Evolutionary conservation across 2,888 invertebrate genomes (phyloP).

Genomic region (Uropetala carovei): DNA sequence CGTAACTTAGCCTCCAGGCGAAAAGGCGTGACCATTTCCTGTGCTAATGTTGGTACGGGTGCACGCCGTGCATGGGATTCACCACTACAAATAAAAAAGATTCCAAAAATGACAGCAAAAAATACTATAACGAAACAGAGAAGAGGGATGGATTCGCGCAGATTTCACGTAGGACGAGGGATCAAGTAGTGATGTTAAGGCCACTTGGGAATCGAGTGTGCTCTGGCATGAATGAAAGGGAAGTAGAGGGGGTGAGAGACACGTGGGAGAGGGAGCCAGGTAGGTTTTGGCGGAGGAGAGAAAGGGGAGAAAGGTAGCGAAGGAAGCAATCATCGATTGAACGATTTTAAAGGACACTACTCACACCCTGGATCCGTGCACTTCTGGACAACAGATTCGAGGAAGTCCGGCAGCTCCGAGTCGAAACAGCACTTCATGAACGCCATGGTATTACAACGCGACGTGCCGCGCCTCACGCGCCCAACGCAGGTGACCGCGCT

Average conservation of each 20-base stretch:
- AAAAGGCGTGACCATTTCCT: constrained; percentile 6
- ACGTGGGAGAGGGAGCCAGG: background rate
- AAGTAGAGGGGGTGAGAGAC: background rate
- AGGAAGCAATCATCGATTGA: background rate
- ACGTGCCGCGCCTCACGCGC: background rate
- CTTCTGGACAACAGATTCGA: constrained; percentile 86
- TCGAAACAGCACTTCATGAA: constrained; percentile 89
- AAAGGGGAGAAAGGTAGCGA: background rate
- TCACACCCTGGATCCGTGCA: constrained; percentile 90
- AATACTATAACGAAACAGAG: too few species aligned
- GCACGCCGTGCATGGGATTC: background rate
- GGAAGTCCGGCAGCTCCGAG: constrained; percentile 81
- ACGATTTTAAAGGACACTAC: constrained; percentile 74
- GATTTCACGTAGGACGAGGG: background rate
- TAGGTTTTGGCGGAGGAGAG: background rate
- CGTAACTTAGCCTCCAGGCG: background rate
- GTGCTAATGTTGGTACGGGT: background rate
- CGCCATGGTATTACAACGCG: constrained; percentile 77
- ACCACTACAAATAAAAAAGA: background rate
- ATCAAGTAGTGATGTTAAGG: background rate
- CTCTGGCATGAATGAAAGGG: constrained; percentile 38
- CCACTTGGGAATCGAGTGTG: constrained; percentile 34
- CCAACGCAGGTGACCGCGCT: background rate
- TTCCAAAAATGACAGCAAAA: too few species aligned
- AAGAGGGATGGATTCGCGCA: background rate